phyloP scores from a whole-genome alignment of 2,888 invertebrate genomes.

The Drosophila emarginata region DNA sequence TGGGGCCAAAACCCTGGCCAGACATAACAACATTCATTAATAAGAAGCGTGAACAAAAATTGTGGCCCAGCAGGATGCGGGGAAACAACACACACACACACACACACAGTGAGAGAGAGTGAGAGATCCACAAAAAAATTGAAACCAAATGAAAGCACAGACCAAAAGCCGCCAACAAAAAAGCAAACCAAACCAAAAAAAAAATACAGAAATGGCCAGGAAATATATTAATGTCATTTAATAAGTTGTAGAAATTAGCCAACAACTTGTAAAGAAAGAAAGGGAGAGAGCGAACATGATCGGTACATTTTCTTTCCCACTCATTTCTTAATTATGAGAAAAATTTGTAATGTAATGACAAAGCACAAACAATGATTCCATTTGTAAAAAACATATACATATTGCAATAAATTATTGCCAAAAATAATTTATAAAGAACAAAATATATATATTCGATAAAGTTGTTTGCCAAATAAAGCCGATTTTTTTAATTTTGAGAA shows the following conservation, averaged over 20 bases:
- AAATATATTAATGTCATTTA: conserved; percentile 74
- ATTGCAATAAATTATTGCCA: no score
- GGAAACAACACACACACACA: conserved; percentile 18
- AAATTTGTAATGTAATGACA: conserved; percentile 27
- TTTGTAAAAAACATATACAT: no score
- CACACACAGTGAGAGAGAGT: conserved; percentile 4
- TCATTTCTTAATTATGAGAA: conserved; percentile 55
- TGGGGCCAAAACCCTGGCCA: conserved; percentile 50
- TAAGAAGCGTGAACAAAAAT: conserved; percentile 58
- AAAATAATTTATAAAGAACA: no score
- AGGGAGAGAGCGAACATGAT: conserved; percentile 26
- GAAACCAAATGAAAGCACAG: conserved; percentile 23
- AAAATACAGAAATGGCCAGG: conserved; percentile 14
- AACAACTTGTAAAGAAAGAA: background rate
- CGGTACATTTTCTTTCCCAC: conserved; percentile 8
- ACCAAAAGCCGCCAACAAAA: conserved; percentile 9
- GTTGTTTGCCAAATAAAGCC: no score
- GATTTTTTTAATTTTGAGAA: no score
- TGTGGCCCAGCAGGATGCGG: conserved; percentile 65
- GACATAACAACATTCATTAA: conserved; percentile 70
- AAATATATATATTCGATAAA: no score
- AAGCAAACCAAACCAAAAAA: conserved; percentile 21
- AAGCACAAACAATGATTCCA: background rate
- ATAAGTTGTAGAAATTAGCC: conserved; percentile 71
- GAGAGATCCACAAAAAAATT: conserved; percentile 9